phyloP scores from a whole-genome alignment of 1,140 invertebrate genomes.

The Drosophila kohkoa region DNA sequence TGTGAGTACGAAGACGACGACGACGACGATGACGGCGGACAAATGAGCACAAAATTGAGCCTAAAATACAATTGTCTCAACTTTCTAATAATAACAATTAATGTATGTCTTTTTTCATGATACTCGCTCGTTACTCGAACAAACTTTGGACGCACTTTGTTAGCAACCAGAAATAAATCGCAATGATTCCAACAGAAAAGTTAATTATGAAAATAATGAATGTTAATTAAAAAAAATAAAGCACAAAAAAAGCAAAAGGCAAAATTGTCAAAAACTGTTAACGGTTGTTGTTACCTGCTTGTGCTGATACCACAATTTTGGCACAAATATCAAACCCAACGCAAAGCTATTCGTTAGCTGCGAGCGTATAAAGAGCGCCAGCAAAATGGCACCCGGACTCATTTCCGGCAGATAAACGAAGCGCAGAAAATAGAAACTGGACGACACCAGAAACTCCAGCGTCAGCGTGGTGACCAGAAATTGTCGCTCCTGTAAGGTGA shows the following conservation, averaged over 20 bases:
- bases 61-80: constrained; percentile 31
- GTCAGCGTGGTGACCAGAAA: constrained; percentile 91
- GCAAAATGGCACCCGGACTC: constrained; percentile 89
- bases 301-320: constrained; percentile 92
- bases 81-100: constrained; percentile 22
- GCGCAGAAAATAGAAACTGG: constrained; percentile 89
- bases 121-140: constrained; percentile 40
- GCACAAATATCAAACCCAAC: constrained; percentile 91
- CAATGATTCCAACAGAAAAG: constrained; percentile 40
- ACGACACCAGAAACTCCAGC: constrained; percentile 90
- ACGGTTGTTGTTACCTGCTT: constrained; percentile 85
- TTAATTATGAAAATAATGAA: constrained; percentile 36
- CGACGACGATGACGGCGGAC: constrained; percentile 43
- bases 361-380: constrained; percentile 90
- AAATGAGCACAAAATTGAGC: constrained; percentile 51
- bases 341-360: constrained; percentile 92
- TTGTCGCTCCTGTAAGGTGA: constrained; percentile 88
- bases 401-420: constrained; percentile 87
- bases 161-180: constrained; percentile 46
- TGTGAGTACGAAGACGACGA: constrained; percentile 36
- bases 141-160: constrained; percentile 53
- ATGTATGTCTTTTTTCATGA: constrained; percentile 7
- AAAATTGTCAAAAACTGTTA: constrained; percentile 24
- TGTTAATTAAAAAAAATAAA: constrained; percentile 11
- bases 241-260: constrained; percentile 6